These are phyloP conservation scores for Gallinago solitaria DNA, from an alignment of 2,797 vertebrate species.

Conservation along the genomic window DNA sequence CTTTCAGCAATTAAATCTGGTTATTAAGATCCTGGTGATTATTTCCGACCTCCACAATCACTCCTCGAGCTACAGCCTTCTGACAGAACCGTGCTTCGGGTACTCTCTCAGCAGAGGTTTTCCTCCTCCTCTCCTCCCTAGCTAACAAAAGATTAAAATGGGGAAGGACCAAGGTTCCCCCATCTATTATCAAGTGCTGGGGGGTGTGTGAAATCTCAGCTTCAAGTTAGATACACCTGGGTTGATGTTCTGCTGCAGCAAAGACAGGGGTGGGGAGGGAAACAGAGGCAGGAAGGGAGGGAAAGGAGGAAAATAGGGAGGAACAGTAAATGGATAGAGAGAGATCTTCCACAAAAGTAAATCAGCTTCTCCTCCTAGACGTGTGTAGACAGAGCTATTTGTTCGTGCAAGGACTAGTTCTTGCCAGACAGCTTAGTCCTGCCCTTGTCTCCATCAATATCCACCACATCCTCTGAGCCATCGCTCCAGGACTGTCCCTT, in stretches of 20 bases:
- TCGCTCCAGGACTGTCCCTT: neutral
- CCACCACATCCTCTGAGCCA: neutral
- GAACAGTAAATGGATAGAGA: neutral
- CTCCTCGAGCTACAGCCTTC: neutral
- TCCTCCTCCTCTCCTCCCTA: neutral
- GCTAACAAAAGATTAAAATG: neutral
- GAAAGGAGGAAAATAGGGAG: neutral
- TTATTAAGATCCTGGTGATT: neutral
- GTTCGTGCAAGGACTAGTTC: neutral
- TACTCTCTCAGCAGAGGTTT: neutral
- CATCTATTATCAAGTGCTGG: neutral
- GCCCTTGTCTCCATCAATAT: fast-evolving
- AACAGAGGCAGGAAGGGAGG: neutral
- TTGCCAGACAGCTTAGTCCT: neutral
- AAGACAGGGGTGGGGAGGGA: neutral
- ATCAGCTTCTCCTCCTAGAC: neutral
- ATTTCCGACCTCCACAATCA: neutral
- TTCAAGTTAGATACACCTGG: neutral
- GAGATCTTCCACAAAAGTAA: neutral
- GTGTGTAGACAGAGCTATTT: neutral
- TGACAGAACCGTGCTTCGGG: neutral
- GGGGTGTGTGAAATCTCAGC: fast-evolving
- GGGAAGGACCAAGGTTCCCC: neutral
- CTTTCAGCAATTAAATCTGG: neutral
- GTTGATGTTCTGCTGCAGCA: neutral